phyloP scores from a whole-genome alignment of 2,113 vertebrate species.

The Hiodon tergisus region DNA sequence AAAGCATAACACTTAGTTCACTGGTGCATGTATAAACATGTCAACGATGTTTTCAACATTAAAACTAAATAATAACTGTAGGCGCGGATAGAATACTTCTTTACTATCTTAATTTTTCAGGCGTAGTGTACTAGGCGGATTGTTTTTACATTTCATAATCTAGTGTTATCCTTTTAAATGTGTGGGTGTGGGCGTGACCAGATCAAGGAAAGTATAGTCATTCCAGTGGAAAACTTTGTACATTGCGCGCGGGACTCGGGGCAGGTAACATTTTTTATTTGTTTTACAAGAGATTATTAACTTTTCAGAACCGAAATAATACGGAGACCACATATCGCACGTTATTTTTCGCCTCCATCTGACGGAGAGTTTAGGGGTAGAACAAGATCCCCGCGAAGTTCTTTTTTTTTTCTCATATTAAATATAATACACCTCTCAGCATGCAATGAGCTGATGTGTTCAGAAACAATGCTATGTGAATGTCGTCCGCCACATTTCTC shows the following conservation, averaged over 20 bases:
- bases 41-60: too few relatives aligned
- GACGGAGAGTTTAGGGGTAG: background rate
- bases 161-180: slow-evolving; percentile 1
- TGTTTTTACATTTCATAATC: background rate
- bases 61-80: too few relatives aligned
- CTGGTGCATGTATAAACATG: too few relatives aligned
- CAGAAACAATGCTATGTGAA: too few relatives aligned
- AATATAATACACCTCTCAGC: too few relatives aligned
- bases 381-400: background rate
- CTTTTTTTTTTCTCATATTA: background rate
- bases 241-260: background rate
- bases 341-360: background rate
- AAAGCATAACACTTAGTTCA: too few relatives aligned
- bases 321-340: background rate
- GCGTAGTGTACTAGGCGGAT: too few relatives aligned
- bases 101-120: too few relatives aligned
- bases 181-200: slow-evolving; percentile 11
- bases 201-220: slow-evolving; percentile 1
- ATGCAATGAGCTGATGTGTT: too few relatives aligned
- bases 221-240: slow-evolving; percentile 1
- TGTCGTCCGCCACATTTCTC: background rate
- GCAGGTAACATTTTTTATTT: slow-evolving; percentile 36
- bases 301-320: background rate
- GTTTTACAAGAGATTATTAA: slow-evolving; percentile 53
- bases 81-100: too few relatives aligned